Evolutionary conservation across 2,113 vertebrate species (phyloP).

Genomic region (Strix uralensis): DNA sequence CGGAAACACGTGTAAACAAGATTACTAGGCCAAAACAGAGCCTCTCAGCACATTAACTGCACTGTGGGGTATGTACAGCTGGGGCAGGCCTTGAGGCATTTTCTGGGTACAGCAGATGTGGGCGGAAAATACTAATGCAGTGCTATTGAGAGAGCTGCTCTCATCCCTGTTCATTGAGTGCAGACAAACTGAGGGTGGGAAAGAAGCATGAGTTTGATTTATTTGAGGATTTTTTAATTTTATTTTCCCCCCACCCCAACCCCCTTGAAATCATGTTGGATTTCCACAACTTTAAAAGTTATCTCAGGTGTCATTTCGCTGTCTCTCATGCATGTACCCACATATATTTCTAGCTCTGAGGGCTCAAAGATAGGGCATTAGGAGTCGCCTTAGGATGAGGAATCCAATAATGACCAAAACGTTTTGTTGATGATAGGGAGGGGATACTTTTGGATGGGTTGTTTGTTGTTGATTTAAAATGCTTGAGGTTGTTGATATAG

Average conservation of each 20-base stretch:
- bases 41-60: background rate
- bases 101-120: background rate
- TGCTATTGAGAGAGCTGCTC: background rate
- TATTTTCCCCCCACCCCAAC: fast-evolving
- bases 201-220: background rate
- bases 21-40: background rate
- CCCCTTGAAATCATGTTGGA: background rate
- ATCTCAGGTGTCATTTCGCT: background rate
- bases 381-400: background rate
- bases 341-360: background rate
- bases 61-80: background rate
- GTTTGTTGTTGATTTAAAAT: background rate
- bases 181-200: background rate
- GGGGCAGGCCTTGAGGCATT: background rate
- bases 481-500: background rate
- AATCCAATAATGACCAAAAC: background rate
- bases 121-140: background rate
- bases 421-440: background rate
- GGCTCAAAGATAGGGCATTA: background rate
- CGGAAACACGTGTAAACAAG: background rate
- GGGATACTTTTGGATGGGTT: background rate
- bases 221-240: background rate
- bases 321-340: fast-evolving
- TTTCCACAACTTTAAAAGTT: background rate
- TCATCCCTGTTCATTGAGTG: background rate